These are phyloP conservation scores for Ceyx melanurus DNA, from an alignment of 2,113 vertebrate species.

Conservation along the genomic window DNA sequence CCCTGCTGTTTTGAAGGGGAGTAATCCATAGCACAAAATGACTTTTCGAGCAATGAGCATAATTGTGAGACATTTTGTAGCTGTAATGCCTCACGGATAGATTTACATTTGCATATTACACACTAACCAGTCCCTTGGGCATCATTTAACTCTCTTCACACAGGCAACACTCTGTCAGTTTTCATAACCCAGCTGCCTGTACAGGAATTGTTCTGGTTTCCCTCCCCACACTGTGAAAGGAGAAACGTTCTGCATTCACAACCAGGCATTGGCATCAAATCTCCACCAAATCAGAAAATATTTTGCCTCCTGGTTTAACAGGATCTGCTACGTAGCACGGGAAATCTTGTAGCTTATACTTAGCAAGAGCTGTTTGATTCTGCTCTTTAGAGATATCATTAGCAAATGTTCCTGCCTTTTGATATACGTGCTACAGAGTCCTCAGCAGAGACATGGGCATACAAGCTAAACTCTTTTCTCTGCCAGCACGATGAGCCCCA, in stretches of 20 bases:
- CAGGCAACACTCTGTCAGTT: conserved; percentile 24
- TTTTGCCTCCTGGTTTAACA: background rate
- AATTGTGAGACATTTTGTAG: conserved; percentile 43
- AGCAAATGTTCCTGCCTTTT: background rate
- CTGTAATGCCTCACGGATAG: background rate
- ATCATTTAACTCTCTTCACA: conserved; percentile 9
- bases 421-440: background rate
- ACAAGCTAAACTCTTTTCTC: background rate
- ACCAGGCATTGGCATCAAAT: background rate
- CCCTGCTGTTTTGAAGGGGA: background rate
- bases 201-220: conserved; percentile 29
- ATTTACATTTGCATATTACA: conserved; percentile 46
- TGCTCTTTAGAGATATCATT: background rate
- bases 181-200: conserved; percentile 40
- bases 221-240: background rate
- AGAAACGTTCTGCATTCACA: background rate
- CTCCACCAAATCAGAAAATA: background rate
- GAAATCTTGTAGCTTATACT: background rate
- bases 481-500: background rate
- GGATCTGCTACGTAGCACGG: background rate
- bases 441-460: background rate
- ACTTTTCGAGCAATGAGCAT: background rate
- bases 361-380: background rate
- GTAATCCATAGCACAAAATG: background rate
- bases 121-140: conserved; percentile 33